Conservation (phyloP, 2,888 invertebrate species). For the Drosophila mettleri region DNA sequence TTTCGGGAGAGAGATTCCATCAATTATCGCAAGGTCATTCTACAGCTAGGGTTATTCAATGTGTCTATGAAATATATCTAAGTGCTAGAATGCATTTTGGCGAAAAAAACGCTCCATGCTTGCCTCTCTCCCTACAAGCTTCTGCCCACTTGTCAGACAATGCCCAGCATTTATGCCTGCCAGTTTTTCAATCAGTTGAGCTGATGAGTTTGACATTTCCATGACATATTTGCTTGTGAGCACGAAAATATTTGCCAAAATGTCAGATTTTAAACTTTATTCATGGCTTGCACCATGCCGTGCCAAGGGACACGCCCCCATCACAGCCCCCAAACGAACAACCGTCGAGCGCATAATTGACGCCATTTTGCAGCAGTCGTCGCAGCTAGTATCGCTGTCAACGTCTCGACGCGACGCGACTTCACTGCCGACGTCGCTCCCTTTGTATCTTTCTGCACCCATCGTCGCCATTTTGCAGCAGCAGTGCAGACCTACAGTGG, state of each 20-base stretch:
- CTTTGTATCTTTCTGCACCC: not conserved
- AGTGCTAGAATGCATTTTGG: no score
- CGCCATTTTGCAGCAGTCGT: conserved; percentile 61
- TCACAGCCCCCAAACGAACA: conserved; percentile 6
- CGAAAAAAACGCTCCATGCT: not conserved
- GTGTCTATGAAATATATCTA: no score
- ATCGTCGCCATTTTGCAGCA: conserved; percentile 4
- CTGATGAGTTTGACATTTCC: conserved; percentile 80
- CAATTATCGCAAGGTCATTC: not conserved
- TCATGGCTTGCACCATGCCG: conserved; percentile 70
- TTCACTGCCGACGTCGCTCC: conserved; percentile 1
- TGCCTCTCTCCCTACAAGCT: not conserved
- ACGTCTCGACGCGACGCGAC: conserved; percentile 4
- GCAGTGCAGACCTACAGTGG: conserved; percentile 6
- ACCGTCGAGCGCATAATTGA: conserved; percentile 66
- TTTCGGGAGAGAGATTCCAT: not conserved
- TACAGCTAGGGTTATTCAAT: not conserved
- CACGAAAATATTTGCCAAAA: conserved; percentile 79
- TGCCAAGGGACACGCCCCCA: conserved; percentile 71
- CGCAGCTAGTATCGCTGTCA: conserved; percentile 22
- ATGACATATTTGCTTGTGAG: conserved; percentile 77
- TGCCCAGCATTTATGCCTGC: conserved; percentile 54
- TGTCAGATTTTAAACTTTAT: conserved; percentile 80
- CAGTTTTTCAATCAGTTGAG: conserved; percentile 73
- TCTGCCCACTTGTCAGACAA: conserved; percentile 1